Base-by-base conservation (phyloP, 2,888 invertebrate species). In the Chouioia cunea region DNA sequence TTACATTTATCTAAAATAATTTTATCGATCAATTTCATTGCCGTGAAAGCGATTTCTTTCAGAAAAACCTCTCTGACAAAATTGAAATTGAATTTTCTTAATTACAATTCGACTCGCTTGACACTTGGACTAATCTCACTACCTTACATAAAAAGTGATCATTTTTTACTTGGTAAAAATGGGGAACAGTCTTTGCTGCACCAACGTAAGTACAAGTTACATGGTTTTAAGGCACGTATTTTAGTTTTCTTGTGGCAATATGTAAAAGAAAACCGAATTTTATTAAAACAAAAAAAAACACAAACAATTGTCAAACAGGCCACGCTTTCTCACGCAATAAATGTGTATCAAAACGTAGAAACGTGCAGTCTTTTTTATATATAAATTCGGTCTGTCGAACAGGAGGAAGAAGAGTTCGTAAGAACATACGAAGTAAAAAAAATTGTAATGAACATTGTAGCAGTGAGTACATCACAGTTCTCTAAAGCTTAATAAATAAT, bases 141-240 rank as follows among this genome's bases (percentile, higher is more conserved):
- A 73, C 66, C 50, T 64, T 73, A 66, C 18, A 57, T 60, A 53
- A 60, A 68, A 57, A 62, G 56, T 46, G 46, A 65, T 65, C 46
- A 65, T 69, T 68, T 70, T 70, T 71, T 67, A 70, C 73, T 70
- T 70, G 70, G 70, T 73, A 73, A 70, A 71, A 73, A 70, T 70
- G 63, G 59, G 62, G 20, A 70, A 73, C 73, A 73, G 67, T 73
- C 70, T 65, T 73, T 62, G 70, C 67, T 70, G 70, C 70, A 73
- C 73, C 73, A 73, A 68, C 63, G 70, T 67, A 73, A 70, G 63
- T 73, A 65, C 67, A 73, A 53, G 56, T 73, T 53, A 62, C 62
- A 50, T 65, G 36, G 59, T 57, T 58, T 70, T 70, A 73, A 73
- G 73, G 73, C 73, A 73, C 73, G 56, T 67, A 36, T 6, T 60